phyloP scores from a whole-genome alignment of 2,797 vertebrate genomes.

The Triplophysa bombifrons region DNA sequence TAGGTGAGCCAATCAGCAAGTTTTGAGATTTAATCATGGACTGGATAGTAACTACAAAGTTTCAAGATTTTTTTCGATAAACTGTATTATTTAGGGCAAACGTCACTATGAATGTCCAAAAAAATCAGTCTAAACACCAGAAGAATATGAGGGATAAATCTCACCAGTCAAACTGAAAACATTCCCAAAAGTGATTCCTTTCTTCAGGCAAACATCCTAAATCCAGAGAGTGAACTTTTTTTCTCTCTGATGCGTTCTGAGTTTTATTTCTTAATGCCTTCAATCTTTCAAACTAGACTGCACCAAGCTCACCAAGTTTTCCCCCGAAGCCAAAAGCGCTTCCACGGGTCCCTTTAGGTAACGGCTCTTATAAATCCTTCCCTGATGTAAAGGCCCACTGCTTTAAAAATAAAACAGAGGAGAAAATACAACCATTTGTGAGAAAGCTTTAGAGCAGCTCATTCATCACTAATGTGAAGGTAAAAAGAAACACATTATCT shows the following conservation, averaged over 20 bases:
- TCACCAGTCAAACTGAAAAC: not conserved
- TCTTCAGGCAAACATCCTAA: not conserved
- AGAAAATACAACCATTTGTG: not conserved
- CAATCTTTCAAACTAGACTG: not conserved
- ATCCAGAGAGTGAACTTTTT: not conserved
- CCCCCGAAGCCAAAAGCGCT: not conserved
- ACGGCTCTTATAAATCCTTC: conserved; percentile 17
- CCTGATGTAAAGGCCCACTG: not conserved
- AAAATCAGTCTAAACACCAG: not conserved
- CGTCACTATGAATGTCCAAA: not conserved
- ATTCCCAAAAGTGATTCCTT: not conserved
- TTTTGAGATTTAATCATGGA: not conserved
- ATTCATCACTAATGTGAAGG: conserved; percentile 4
- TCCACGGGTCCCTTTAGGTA: not conserved
- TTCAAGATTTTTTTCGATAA: not conserved
- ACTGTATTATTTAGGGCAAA: not conserved
- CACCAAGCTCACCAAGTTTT: conserved; percentile 1
- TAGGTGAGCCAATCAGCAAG: not conserved
- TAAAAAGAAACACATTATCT: conserved; percentile 7
- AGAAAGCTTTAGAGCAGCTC: conserved; percentile 8
- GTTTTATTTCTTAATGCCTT: conserved; percentile 12
- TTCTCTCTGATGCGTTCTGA: not conserved
- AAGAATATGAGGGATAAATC: not conserved
- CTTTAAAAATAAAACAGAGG: not conserved
- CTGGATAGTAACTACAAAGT: not conserved